Evolutionary conservation across 2,888 invertebrate genomes (phyloP).

Genomic region (Protophormia terraenovae): DNA sequence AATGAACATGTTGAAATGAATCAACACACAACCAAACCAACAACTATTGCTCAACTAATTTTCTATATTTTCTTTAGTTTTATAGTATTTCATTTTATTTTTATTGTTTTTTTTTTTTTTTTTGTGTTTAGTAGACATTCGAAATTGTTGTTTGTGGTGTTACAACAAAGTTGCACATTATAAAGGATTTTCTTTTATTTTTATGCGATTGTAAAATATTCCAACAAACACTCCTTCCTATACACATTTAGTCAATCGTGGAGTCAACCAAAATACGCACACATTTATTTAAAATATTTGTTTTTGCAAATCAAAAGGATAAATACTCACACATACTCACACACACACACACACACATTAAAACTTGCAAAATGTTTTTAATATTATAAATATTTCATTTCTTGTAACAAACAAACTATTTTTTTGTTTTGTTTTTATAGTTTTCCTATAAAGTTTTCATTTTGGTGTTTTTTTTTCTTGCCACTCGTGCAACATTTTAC

Average conservation of each 20-base stretch:
- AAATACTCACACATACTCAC: conserved; percentile 24
- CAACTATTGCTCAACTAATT: background rate
- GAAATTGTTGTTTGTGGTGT: conserved; percentile 30
- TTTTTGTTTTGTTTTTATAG: conserved; percentile 52
- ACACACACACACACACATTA: conserved; percentile 12
- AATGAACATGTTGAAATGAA: conserved; percentile 10
- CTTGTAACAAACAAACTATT: conserved; percentile 32
- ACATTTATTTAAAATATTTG: conserved; percentile 6
- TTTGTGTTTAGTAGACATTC: conserved; percentile 12
- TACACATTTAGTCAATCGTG: background rate
- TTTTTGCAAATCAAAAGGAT: conserved; percentile 46
- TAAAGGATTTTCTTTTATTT: conserved; percentile 53
- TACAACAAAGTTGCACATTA: conserved; percentile 61
- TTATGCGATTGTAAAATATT: conserved; percentile 33
- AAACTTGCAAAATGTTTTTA: conserved; percentile 56
- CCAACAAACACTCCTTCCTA: background rate
- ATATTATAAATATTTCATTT: conserved; percentile 60
- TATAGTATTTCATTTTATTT: conserved; percentile 42
- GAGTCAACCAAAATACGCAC: background rate
- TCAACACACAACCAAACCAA: background rate
- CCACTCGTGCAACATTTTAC: conserved; percentile 59
- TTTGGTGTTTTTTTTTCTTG: too few relatives aligned
- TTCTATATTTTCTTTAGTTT: conserved; percentile 1
- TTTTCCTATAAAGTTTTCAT: conserved; percentile 59
- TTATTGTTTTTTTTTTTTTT: conserved; percentile 5